Evolutionary conservation across 2,113 vertebrate genomes (phyloP).

Genomic region (Mesitornis unicolor): DNA sequence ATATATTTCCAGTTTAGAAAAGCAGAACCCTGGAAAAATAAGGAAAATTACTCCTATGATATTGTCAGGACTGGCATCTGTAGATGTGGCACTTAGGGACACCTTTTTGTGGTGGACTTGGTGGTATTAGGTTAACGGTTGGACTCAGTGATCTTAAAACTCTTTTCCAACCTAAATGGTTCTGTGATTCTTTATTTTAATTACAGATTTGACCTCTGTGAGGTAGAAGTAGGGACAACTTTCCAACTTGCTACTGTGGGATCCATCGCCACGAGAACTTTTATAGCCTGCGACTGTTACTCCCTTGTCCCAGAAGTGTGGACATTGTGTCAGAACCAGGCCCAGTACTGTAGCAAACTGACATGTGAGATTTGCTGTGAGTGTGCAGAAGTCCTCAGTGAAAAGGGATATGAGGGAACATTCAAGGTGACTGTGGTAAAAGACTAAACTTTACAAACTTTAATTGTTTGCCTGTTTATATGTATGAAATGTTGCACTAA

Average conservation of each 20-base stretch:
- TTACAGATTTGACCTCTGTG: neutral
- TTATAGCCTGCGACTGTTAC: neutral
- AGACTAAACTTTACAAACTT: neutral
- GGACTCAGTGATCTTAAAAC: too few species aligned
- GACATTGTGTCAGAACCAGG: neutral
- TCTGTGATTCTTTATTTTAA: too few species aligned
- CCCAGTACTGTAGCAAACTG: neutral
- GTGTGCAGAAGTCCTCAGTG: neutral
- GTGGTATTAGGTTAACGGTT: too few species aligned
- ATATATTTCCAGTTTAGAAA: neutral
- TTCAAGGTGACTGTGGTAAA: neutral
- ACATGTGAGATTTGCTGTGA: fast-evolving
- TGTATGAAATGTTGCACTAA: neutral
- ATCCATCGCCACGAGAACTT: neutral
- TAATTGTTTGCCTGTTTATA: neutral
- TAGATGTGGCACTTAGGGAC: too few species aligned
- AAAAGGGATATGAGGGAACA: neutral
- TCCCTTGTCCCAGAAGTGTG: neutral
- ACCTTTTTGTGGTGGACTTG: too few species aligned
- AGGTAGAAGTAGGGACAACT: neutral
- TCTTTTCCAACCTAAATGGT: too few species aligned
- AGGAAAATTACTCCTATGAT: neutral
- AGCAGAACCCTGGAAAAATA: neutral
- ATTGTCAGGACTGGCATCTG: neutral
- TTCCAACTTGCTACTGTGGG: neutral